Conservation (phyloP, 1,140 invertebrate genomes). For the Grapholita molesta region DNA sequence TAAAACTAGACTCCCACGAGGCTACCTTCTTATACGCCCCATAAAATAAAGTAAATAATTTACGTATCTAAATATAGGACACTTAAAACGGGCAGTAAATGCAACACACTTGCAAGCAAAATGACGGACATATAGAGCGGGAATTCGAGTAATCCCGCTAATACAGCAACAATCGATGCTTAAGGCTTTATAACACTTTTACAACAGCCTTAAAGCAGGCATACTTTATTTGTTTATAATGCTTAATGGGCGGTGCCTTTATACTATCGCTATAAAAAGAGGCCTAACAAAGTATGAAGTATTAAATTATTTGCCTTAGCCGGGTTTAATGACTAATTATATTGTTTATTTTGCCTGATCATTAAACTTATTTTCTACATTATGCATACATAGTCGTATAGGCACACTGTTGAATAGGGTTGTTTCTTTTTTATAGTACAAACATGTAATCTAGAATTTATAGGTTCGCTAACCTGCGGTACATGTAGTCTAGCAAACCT, state of each 20-base stretch:
- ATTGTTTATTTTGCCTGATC: conserved; percentile 5
- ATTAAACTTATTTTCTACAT: conserved; percentile 3
- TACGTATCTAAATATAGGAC: neutral
- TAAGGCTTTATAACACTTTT: conserved; percentile 14
- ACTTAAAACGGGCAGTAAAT: neutral
- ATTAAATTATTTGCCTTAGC: conserved; percentile 7
- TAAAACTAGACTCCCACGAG: neutral
- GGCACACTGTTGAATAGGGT: neutral
- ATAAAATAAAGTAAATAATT: neutral
- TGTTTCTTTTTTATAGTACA: no score
- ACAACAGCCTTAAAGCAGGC: neutral
- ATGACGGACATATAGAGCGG: conserved; percentile 7
- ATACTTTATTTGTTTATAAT: conserved; percentile 32
- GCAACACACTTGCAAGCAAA: conserved; percentile 7
- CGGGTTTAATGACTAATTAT: conserved; percentile 15
- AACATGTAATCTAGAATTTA: no score
- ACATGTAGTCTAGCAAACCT: no score
- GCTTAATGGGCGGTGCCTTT: conserved; percentile 44
- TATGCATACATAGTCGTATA: neutral
- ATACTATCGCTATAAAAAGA: conserved; percentile 45
- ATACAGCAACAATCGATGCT: conserved; percentile 16
- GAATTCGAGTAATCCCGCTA: conserved; percentile 13
- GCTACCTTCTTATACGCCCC: neutral
- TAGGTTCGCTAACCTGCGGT: no score
- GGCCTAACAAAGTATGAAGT: conserved; percentile 38